Conservation (phyloP, 2,113 vertebrate species). For the Phalacrocorax pelagicus region DNA sequence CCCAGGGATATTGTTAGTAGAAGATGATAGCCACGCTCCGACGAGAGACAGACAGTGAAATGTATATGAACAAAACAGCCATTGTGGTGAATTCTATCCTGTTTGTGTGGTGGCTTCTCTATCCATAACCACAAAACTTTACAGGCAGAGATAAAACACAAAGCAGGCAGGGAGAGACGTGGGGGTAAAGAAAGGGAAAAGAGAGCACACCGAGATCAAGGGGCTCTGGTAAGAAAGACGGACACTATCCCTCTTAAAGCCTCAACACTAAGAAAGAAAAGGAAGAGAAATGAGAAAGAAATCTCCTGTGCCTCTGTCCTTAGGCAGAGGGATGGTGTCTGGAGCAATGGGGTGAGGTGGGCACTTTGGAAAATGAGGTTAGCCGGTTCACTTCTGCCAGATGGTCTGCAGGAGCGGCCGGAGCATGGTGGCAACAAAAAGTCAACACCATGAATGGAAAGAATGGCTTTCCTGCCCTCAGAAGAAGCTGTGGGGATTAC, state of each 20-base stretch:
- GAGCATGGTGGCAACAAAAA: background rate
- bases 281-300: constrained; percentile 15
- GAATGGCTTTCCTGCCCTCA: constrained; percentile 31
- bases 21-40: constrained; percentile 73
- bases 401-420: background rate
- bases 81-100: constrained; percentile 70
- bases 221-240: background rate
- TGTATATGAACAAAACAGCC: constrained; percentile 76
- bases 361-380: constrained; percentile 36
- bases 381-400: constrained; percentile 19
- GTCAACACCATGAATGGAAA: background rate
- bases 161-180: background rate
- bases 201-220: constrained; percentile 17
- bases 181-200: background rate
- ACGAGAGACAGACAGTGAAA: constrained; percentile 77
- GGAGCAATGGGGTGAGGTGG: constrained; percentile 22
- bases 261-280: background rate
- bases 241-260: background rate
- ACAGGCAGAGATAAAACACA: constrained; percentile 63
- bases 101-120: constrained; percentile 72
- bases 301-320: background rate
- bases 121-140: constrained; percentile 62
- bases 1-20: constrained; percentile 79
- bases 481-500: constrained; percentile 23
- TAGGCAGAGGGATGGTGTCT: background rate